A percentile compares a stretch with the other conserved stretches of the same genome.
These are phyloP conservation scores for Mesitornis unicolor DNA, from an alignment of 2,113 vertebrate genomes.

Conservation along the genomic window DNA sequence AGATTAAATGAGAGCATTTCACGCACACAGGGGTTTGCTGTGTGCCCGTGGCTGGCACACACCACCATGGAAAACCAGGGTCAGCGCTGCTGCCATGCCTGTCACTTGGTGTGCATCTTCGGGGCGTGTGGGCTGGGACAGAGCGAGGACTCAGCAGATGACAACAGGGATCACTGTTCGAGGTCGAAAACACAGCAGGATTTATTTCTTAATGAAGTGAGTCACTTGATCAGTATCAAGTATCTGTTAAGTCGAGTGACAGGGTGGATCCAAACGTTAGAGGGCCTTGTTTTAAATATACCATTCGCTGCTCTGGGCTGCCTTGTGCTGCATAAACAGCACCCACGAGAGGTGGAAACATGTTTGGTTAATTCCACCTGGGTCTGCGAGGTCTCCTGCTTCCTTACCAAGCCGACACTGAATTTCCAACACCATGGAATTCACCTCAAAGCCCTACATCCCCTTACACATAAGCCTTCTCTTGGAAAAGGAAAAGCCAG, in stretches of 20 bases:
- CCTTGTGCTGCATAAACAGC: neutral
- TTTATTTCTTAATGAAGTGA: constrained; percentile 48
- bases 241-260: neutral
- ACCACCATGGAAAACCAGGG: neutral
- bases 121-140: neutral
- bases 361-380: neutral
- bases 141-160: neutral
- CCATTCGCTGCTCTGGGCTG: neutral
- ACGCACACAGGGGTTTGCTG: neutral
- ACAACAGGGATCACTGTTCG: constrained; percentile 24
- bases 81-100: neutral
- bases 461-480: neutral
- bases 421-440: neutral
- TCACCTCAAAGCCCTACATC: neutral
- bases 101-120: neutral
- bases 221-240: constrained; percentile 3
- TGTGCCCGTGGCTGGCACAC: neutral
- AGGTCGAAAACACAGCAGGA: neutral
- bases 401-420: neutral
- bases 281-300: neutral
- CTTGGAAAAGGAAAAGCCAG: neutral
- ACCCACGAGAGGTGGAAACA: neutral
- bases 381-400: neutral
- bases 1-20: neutral
- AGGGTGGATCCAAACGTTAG: neutral